Evolutionary conservation across 1,140 invertebrate species (phyloP).

Genomic region (Argopecten irradians): DNA sequence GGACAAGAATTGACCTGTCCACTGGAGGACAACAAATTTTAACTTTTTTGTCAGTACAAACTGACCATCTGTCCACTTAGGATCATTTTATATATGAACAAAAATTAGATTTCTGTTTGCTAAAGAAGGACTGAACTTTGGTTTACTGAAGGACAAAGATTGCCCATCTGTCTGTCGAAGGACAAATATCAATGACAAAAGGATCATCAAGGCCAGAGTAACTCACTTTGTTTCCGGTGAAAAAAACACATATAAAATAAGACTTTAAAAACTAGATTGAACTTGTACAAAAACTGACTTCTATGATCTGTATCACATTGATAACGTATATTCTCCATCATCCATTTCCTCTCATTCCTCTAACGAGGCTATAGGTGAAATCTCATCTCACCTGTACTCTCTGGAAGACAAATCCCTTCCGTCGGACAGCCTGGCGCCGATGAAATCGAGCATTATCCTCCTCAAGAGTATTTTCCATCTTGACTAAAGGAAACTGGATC

Average conservation of each 20-base stretch:
- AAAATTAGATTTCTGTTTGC: too few species aligned
- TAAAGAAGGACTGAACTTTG: neutral
- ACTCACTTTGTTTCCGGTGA: too few species aligned
- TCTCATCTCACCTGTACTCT: neutral
- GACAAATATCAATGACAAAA: too few species aligned
- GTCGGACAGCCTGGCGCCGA: neutral
- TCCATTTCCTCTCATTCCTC: neutral
- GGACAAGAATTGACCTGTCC: neutral
- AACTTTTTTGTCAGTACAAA: too few species aligned
- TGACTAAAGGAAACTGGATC: neutral
- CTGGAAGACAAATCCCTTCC: constrained; percentile 20
- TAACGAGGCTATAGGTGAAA: neutral
- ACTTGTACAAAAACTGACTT: neutral
- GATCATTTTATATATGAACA: too few species aligned
- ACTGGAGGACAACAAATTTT: too few species aligned
- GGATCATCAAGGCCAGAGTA: too few species aligned
- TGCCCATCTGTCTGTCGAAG: neutral
- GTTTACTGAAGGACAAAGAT: neutral
- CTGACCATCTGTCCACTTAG: too few species aligned
- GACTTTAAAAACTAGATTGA: too few species aligned
- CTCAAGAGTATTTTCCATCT: neutral
- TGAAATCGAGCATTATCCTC: neutral
- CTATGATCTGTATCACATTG: neutral
- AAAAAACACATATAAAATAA: too few species aligned
- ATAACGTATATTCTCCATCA: neutral